Base-by-base conservation (phyloP, 2,888 invertebrate species). In the Ischnus inquisitorius region DNA sequence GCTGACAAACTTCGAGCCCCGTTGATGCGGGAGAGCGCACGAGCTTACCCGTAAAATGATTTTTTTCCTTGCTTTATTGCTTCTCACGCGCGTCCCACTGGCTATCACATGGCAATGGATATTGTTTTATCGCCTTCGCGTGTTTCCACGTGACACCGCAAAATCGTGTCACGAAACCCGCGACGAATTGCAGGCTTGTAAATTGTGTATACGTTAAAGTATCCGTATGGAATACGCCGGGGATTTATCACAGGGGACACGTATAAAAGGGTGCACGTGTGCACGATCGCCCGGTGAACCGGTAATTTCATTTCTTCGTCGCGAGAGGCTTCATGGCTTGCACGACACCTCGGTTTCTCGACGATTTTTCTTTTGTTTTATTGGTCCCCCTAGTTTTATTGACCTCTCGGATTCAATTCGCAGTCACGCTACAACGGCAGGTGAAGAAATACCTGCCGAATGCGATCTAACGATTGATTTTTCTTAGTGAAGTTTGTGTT, bases 51-150 rank as follows among this genome's bases (percentile, higher is more conserved):
- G 67, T 57, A 76, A 72, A 82, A 84, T 79, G 48, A 81, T 82
- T 81, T 81, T 74, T 28, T 80, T 79, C 82, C 41, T 69, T 46
- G 3, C n/a, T 68, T 64, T 60, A 79, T 79, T 64, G 48, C 62
- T 60, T 69, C 75, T 80, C 80, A 51, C 19, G 34, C 22, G 76
- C 41, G 19, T 51, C 51, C 51, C 10, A 39, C 22, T 1, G 48
- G 34, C 48, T 22, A 39, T 54, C 62, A 14, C 57, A 41, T 22
- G 22, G 46, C 64, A 77, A 65, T 77, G 14, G 68, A 41, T 78
- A 82, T 82, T 82, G 87, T 87, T 90, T 89, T 87, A 88, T 89
- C 81, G 87, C 82, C 67, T 82, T 88, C 68, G 86, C 89, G 88
- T 89, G 89, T 85, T 85, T 72, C 69, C 81, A 65, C 84, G 86